phyloP scores from a whole-genome alignment of 2,113 vertebrate species.

The Alaudala cheleensis region DNA sequence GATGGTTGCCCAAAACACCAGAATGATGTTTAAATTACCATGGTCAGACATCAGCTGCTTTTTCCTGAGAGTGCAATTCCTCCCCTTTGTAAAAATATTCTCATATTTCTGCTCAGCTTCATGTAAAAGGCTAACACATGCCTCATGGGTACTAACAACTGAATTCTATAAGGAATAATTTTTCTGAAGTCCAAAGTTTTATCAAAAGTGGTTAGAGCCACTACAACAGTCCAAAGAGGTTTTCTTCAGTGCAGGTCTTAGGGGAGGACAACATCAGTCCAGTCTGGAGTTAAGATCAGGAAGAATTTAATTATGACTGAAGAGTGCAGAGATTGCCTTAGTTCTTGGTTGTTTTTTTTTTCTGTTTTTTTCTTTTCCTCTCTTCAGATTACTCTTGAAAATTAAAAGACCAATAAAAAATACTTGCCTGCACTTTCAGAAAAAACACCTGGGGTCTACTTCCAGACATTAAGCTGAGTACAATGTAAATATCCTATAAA shows the following conservation, averaged over 20 bases:
- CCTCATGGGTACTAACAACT: neutral
- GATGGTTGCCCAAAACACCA: neutral
- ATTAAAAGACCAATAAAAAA: neutral
- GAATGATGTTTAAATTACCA: neutral
- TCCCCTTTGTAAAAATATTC: neutral
- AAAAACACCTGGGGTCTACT: neutral
- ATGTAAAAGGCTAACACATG: neutral
- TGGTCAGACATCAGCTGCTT: neutral
- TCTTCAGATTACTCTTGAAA: neutral
- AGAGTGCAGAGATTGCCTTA: neutral
- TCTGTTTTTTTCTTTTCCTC: neutral
- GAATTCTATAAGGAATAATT: neutral
- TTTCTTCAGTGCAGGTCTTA: neutral
- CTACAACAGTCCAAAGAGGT: neutral
- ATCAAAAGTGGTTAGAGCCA: neutral
- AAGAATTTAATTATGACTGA: neutral
- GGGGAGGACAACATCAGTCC: accelerated
- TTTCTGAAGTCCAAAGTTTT: neutral
- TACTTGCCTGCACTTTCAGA: neutral
- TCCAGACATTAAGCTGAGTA: neutral
- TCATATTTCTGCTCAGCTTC: neutral
- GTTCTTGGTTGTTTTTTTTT: neutral
- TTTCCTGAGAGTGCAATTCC: neutral
- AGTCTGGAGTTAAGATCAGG: neutral
- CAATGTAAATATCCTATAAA: slow-evolving; percentile 31